Base-by-base conservation (phyloP, 23 tunicate species). In the Oikopleura dioica region DNA sequence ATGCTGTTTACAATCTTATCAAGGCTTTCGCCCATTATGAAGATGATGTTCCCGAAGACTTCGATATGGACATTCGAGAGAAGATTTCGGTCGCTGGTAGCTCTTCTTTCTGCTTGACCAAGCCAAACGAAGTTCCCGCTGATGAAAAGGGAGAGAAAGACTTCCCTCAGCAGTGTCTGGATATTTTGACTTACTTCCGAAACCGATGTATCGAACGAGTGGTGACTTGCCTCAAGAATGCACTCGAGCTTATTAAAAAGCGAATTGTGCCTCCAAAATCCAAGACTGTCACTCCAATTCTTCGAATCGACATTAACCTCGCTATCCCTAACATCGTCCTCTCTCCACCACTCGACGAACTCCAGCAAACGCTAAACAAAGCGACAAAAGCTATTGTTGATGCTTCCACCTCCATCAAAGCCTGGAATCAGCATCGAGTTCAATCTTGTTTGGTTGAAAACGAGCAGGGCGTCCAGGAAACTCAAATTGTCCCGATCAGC, bases 261-360 rank as follows among this genome's bases (percentile, higher is more conserved):
- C 55, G 55, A 9, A 16, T 44, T 9, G 16, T 44, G 55, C 55
- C 55, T 44, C 55, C 72, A 24, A 76, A 84, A 36, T 82, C 78
- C 29, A 85, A 84, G 1, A 80, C 82, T 75, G n/a, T n/a, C n/a
- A 82, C 82, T 36, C 92, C 92, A 59, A 50, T 85, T 29, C 37
- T 85, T 37, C 58, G 86, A 23, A 37, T 84, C 0, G 82, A 85
- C 69, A 87, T 86, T n/a, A 84, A 84, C 1, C 72, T 91, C 16
- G 69, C 85, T 0, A 91, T 91, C 36, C 97, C 97, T 9, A 86
- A 82, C 44, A 85, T 91, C 67, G 82, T 83, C 32, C 77, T 83
- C 80, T 80, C 76, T 36, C 97, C 97, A 4, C 76, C 55, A 35
- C 80, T 91, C 1, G 97, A 91, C 35, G 89, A 91, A 85, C 81